Evolutionary conservation across 2,888 invertebrate genomes (phyloP), one percentile per base, ranked within the genome.

Genomic region (Apotomis turbidana): DNA sequence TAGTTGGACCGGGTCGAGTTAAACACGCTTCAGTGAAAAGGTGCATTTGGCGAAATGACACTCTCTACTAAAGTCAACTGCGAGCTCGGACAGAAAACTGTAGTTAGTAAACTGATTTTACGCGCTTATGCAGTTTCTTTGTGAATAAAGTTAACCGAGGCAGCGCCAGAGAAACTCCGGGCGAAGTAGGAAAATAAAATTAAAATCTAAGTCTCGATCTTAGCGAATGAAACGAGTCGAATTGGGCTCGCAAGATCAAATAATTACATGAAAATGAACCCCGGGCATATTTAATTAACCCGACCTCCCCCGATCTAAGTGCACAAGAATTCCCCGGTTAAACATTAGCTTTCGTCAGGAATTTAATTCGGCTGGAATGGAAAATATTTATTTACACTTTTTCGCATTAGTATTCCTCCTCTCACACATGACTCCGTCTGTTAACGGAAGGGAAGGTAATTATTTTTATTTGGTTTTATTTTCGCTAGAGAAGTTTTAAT

Each of bases 241-340:
- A 87, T 88, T 84, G 84, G 85, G 79, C 83, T 85, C 81, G 83
- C 79, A 85, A 89, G 87, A 90, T 91, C 91, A 90, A 92, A 92
- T 91, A 90, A 92, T 93, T 92, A 89, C 88, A 89, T 86, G 90
- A 91, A 92, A 93, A 90, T 90, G 87, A 90, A 90, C 87, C 88
- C 88, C 80, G 81, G 82, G 86, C 85, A 87, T 90, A 90, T 93
- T 93, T 91, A 93, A 92, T 93, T 92, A 93, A 91, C 91, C 88
- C 89, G 76, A 86, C 86, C 88, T 87, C 88, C 90, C 85, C 88
- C 86, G 83, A 85, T 88, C 87, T 86, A 89, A 90, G 84, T 89
- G 90, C 88, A 90, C 90, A 91, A 91, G 91, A 91, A 91, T 91
- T 90, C 90, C 89, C 90, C 86, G 85, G 88, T 88, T 89, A 89